Evolutionary conservation across 1,140 invertebrate species (phyloP), one percentile per base, ranked within the genome.

Genomic region (Aphidius ervi): DNA sequence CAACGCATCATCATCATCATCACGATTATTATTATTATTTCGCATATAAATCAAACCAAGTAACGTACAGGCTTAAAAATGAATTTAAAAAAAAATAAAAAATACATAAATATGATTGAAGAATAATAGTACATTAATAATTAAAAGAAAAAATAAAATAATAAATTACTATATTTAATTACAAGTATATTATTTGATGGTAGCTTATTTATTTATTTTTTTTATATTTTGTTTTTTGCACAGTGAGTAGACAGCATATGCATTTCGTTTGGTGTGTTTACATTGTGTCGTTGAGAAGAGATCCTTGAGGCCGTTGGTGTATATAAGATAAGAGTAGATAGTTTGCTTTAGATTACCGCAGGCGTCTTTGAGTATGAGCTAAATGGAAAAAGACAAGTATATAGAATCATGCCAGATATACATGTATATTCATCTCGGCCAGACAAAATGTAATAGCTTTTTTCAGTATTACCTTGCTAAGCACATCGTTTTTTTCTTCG

Each of bases 251-350:
- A 5, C 10, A 47, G 9, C 8, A 50, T 16, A 58, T 58, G 50
- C 58, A 20, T 61, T 67, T 57, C 64, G 57, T 65, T 31, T 31
- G 23, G 2, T 63, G 47, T 59, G 20, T 61, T 74, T 78, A 64
- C 59, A 56, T 46, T 57, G 37, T 58, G 46, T 49, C 20, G 50
- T 55, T 31, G 23, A 50, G n/a, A 9, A 45, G 45, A 47, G 45
- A 60, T 60, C 37, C 43, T 55, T 9, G 41, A 31, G 31, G 46
- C 41, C 62, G 42, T 42, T 37, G 57, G 42, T 41, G 47, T 42
- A 42, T 37, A 41, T 63, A 53, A 52, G 62, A 63, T 63, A 63
- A 61, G 63, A 55, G 49, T 20, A 53, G 40, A 64, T 61, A 64
- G 63, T 64, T 64, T 64, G 49, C 63, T 61, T 58, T 48, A 61